These are phyloP conservation scores for Smutsia temminckii DNA, from an alignment of 2,797 vertebrate species.

Conservation along the genomic window DNA sequence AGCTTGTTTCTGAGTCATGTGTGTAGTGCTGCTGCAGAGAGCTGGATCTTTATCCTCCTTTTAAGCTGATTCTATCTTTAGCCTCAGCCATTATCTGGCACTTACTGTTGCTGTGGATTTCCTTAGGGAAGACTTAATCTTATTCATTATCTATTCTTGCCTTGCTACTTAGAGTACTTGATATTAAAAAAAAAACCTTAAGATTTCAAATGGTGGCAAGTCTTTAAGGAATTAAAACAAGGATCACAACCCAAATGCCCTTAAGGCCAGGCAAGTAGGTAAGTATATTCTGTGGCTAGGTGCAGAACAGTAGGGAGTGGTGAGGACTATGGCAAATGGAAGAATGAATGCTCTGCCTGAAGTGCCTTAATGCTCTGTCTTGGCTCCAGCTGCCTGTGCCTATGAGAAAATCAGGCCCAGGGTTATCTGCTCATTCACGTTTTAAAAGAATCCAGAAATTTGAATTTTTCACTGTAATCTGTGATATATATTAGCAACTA, in stretches of 20 bases:
- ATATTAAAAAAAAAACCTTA: background rate
- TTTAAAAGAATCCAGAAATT: background rate
- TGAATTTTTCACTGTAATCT: background rate
- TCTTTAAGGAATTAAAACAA: slow-evolving; percentile 20
- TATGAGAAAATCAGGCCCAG: background rate
- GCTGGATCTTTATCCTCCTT: background rate
- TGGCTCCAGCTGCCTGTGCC: background rate
- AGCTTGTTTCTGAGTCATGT: background rate
- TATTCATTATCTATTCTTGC: slow-evolving; percentile 61
- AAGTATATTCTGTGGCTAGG: no score
- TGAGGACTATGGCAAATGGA: background rate
- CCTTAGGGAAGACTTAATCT: slow-evolving; percentile 60
- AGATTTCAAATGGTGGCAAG: slow-evolving; percentile 31
- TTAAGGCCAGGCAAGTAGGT: no score
- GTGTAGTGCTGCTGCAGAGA: background rate
- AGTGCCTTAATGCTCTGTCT: no score
- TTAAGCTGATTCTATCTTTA: slow-evolving; percentile 62
- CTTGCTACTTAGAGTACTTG: slow-evolving; percentile 45
- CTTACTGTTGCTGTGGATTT: slow-evolving; percentile 53
- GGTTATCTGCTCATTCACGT: background rate
- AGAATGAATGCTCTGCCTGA: background rate
- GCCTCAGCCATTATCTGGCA: slow-evolving; percentile 50
- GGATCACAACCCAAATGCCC: background rate
- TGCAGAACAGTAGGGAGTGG: rapidly evolving
- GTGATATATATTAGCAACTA: background rate